Conservation (phyloP, 2,797 vertebrate species). For the Sebastes iracundus region DNA sequence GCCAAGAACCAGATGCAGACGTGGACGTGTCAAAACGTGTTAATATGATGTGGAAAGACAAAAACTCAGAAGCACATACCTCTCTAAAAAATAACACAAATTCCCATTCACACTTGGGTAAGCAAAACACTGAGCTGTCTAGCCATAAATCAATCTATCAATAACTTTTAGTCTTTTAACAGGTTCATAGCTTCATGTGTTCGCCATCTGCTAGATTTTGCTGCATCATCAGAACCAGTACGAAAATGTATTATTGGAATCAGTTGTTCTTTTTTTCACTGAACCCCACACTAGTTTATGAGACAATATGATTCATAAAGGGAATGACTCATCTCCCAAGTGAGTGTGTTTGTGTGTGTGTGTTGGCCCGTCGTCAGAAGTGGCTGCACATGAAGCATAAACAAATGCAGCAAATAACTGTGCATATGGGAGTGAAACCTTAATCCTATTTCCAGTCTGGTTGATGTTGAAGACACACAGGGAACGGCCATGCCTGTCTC, state of each 20-base stretch:
- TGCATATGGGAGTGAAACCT: constrained; percentile 34
- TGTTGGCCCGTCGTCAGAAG: constrained; percentile 29
- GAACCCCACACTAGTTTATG: constrained; percentile 47
- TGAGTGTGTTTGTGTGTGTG: constrained; percentile 11
- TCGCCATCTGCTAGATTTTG: constrained; percentile 16
- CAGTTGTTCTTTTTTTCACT: constrained; percentile 3
- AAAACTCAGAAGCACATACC: neutral
- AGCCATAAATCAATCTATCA: neutral
- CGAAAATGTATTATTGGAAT: constrained; percentile 26
- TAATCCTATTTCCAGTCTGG: constrained; percentile 52
- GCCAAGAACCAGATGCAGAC: neutral
- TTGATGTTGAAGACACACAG: constrained; percentile 32
- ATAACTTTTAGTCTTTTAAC: neutral
- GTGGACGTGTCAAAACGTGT: neutral
- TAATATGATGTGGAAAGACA: neutral
- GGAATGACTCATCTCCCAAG: constrained; percentile 68
- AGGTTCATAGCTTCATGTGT: neutral
- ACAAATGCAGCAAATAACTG: constrained; percentile 46
- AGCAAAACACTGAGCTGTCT: neutral
- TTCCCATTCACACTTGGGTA: neutral
- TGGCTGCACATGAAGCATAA: constrained; percentile 46
- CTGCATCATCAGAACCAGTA: constrained; percentile 12
- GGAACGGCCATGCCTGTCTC: constrained; percentile 33
- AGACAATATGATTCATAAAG: constrained; percentile 72
- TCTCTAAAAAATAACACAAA: neutral